Evolutionary conservation across 2,888 invertebrate species (phyloP).

Genomic region (Mimas tiliae): DNA sequence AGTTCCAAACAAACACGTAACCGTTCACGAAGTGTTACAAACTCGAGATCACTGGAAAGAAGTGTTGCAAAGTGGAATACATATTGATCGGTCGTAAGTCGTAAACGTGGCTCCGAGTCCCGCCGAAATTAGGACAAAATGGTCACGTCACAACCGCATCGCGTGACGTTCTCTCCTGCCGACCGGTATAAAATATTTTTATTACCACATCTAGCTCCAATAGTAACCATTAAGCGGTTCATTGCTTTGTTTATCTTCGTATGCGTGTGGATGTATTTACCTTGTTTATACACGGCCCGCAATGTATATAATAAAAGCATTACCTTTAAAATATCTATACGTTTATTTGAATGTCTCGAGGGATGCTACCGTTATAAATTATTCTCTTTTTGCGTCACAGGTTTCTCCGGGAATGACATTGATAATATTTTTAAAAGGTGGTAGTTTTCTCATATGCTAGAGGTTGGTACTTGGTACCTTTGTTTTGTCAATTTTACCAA

Average conservation of each 20-base stretch:
- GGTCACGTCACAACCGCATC: constrained; percentile 55
- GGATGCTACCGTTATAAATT: background rate
- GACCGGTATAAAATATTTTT: constrained; percentile 71
- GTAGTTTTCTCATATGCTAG: too few relatives aligned
- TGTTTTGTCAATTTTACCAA: too few relatives aligned
- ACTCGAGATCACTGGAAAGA: constrained; percentile 42
- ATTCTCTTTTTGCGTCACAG: background rate
- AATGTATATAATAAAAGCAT: background rate
- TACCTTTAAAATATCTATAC: background rate
- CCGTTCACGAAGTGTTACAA: constrained; percentile 34
- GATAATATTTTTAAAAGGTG: too few relatives aligned
- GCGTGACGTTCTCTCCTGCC: constrained; percentile 59
- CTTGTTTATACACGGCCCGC: background rate
- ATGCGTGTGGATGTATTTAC: constrained; percentile 35
- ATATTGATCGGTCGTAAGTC: constrained; percentile 45
- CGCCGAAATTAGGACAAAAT: constrained; percentile 63
- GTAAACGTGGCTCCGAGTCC: constrained; percentile 45
- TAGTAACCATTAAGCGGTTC: constrained; percentile 62
- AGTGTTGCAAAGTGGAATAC: constrained; percentile 50
- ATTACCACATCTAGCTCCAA: constrained; percentile 65
- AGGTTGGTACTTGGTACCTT: too few relatives aligned
- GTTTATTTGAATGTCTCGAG: background rate
- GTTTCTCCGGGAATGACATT: background rate
- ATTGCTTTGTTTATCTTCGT: constrained; percentile 64
- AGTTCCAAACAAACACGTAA: constrained; percentile 6